phyloP scores from a whole-genome alignment of 2,888 invertebrate genomes.

The Nomada ruficornis region DNA sequence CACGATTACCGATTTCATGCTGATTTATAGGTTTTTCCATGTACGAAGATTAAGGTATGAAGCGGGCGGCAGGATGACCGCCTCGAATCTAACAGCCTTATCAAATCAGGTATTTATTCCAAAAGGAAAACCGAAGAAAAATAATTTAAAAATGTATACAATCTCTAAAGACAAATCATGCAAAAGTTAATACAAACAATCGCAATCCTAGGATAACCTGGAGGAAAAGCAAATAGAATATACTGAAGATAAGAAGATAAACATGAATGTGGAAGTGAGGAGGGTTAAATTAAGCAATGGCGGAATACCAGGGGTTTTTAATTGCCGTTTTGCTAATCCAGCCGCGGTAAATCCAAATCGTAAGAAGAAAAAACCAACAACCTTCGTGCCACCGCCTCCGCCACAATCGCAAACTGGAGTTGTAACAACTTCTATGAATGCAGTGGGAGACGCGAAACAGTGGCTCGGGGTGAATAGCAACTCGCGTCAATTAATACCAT shows the following conservation, averaged over 20 bases:
- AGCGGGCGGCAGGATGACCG: conserved; percentile 86
- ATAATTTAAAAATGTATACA: neutral
- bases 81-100: conserved; percentile 75
- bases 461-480: conserved; percentile 77
- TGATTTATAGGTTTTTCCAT: conserved; percentile 90
- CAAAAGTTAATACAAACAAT: neutral
- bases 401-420: conserved; percentile 76
- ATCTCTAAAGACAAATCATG: neutral
- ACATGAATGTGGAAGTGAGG: conserved; percentile 69
- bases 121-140: neutral
- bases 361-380: conserved; percentile 96
- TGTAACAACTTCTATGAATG: conserved; percentile 67
- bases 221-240: conserved; percentile 77
- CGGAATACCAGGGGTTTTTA: conserved; percentile 93
- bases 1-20: neutral
- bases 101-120: conserved; percentile 71
- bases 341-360: conserved; percentile 88
- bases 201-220: conserved; percentile 69
- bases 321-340: conserved; percentile 93
- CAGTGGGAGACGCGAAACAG: conserved; percentile 76
- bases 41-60: conserved; percentile 91
- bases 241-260: conserved; percentile 75
- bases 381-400: conserved; percentile 91
- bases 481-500: conserved; percentile 86
- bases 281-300: conserved; percentile 81